Conservation (phyloP, 2,888 invertebrate genomes). For the Leptogaster cylindrica region DNA sequence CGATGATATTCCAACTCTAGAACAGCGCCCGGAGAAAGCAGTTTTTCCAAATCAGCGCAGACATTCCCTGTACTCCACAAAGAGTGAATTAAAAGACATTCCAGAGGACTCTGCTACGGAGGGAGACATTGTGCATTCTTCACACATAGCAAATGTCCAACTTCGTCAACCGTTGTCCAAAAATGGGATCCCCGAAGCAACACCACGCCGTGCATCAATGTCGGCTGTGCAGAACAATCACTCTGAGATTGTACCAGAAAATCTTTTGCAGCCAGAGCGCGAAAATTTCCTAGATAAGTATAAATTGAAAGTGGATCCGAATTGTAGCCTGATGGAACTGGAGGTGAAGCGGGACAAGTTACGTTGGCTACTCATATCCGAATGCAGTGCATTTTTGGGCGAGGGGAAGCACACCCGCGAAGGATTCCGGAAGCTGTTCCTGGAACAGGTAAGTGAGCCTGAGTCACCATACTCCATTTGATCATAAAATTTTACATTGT, state of each 20-base stretch:
- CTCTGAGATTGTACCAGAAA: background rate
- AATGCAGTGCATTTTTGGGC: conserved; percentile 60
- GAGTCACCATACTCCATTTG: too few species aligned
- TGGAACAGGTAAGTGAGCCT: conserved; percentile 57
- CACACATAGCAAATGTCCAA: background rate
- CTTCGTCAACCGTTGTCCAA: background rate
- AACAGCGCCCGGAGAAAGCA: background rate
- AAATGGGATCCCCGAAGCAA: too few species aligned
- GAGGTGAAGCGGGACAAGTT: conserved; percentile 61
- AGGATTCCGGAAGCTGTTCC: conserved; percentile 59
- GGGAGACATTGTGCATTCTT: background rate
- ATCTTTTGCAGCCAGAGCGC: background rate
- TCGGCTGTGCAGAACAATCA: background rate
- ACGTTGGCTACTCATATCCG: conserved; percentile 62
- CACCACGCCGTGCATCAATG: too few species aligned
- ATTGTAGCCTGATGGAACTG: conserved; percentile 62
- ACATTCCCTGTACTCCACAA: conserved; percentile 8
- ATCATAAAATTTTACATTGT: too few species aligned
- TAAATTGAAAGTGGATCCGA: conserved; percentile 60
- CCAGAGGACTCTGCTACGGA: conserved; percentile 11
- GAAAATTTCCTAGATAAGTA: conserved; percentile 47
- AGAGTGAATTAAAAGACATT: conserved; percentile 23
- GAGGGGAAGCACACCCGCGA: conserved; percentile 62
- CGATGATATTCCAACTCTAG: background rate
- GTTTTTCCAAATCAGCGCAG: conserved; percentile 9